Evolutionary conservation across 2,888 invertebrate genomes (phyloP), one percentile per base, ranked within the genome.

Genomic region (Caenorhabditis virilis): DNA sequence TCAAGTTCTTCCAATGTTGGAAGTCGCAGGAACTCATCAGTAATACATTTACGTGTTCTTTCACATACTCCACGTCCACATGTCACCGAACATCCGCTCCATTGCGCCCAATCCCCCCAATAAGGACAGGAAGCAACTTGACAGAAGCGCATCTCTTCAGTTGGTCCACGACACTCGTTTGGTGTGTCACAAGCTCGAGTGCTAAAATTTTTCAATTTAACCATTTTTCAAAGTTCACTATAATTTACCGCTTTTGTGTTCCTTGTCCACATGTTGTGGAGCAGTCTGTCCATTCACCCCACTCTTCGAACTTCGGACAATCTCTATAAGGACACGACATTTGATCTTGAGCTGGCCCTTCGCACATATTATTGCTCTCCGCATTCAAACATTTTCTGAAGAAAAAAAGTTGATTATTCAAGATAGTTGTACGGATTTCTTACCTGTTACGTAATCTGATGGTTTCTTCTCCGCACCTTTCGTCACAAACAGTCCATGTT

Each of bases 311-410:
- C 38, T 69, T 62, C 1, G 76, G 70, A 64, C 76, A 76, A 38
- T 70, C 73, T n/a, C 70, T 57, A 16, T 69, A 70, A 11, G 76
- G 76, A 57, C 76, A 76, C 5, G 60, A 66, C 42, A 66, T 65
- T 42, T 76, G 76, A 39, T 76, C 76, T 46, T 76, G 76, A 5
- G 72, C 76, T 2, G 76, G 69, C 2, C 76, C 76, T 16, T 69
- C 67, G 48, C 76, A 76, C 2, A 62, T 58, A 23, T 61, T 58
- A 38, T 61, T 57, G 42, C 38, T 61, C 1, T 56, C 58, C 9
- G 56, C 60, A 16, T 66, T 72, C 36, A 68, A 41, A 43, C 76
- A 76, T 38, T 66, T 59, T 45, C 75, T 74, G 51, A 20, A 54
- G 13, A 26, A 45, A 20, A 30, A 25, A 45, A 45, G 5, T 9